phyloP scores from a whole-genome alignment of 1,140 invertebrate genomes.

The Papilio helenus region DNA sequence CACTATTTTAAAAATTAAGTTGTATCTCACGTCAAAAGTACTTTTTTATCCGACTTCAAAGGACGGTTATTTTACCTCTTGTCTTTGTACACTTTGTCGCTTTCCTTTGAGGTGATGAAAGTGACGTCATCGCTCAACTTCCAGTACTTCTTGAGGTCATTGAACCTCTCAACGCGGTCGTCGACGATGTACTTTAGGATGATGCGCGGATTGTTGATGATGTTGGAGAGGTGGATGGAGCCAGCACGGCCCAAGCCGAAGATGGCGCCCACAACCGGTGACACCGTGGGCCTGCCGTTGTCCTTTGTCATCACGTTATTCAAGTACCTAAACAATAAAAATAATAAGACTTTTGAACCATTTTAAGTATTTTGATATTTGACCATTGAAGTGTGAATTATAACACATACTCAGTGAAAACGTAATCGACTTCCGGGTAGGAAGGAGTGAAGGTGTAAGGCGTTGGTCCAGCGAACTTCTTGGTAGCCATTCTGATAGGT shows the following conservation, averaged over 20 bases:
- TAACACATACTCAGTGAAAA: conserved; percentile 15
- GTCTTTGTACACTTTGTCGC: conserved; percentile 83
- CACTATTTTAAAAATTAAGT: not conserved
- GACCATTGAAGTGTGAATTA: not conserved
- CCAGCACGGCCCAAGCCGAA: conserved; percentile 86
- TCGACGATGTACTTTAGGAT: conserved; percentile 86
- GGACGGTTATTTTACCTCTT: conserved; percentile 73
- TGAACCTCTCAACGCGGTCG: conserved; percentile 77
- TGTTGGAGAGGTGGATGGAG: conserved; percentile 85
- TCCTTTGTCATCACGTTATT: conserved; percentile 51
- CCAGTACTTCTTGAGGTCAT: conserved; percentile 82
- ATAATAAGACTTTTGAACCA: not conserved
- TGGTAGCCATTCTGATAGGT: conserved; percentile 55
- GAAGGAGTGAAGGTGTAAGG: conserved; percentile 48
- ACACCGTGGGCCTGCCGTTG: conserved; percentile 37
- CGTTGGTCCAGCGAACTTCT: conserved; percentile 60
- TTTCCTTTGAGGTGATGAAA: conserved; percentile 83
- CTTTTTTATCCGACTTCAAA: not conserved
- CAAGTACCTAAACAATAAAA: conserved; percentile 44
- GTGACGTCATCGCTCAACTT: conserved; percentile 72
- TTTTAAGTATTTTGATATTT: not conserved
- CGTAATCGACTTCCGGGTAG: conserved; percentile 18
- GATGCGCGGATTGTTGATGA: conserved; percentile 82
- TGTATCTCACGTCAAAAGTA: conserved; percentile 2
- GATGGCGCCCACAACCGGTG: conserved; percentile 78